Evolutionary conservation across 2,888 invertebrate species (phyloP), one percentile per base, ranked within the genome.

Genomic region (Oligia fasciuncula): DNA sequence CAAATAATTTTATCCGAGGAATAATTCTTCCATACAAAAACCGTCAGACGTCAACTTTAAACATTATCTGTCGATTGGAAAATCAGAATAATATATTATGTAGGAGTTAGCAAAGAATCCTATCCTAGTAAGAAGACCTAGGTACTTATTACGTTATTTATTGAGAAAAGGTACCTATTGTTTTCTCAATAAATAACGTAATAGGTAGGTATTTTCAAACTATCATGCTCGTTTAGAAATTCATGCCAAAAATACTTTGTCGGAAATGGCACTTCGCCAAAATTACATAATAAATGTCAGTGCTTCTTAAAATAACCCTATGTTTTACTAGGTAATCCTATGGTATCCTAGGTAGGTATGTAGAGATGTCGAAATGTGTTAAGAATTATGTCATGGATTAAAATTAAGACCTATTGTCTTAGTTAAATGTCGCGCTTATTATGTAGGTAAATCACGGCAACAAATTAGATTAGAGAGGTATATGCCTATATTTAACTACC

Each of bases 211-310:
- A 66, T 79, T 66, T 46, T 2, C 19, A 80, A 70, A 71, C 40
- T 14, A 40, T 46, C 14, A 62, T 35, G 46, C 29, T 62, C 19
- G 63, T 49, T 72, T 35, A 17, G 11, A 67, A 77, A 14, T 63
- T 11, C 67, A 63, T 60, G 60, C 82, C 68, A 69, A 82, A 68
- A 63, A 43, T 63, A 68, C 68, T 68, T 60, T 72, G 17, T 69
- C 29, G 84, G 54, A 80, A 76, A 83, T 83, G 83, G 83, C 84
- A 17, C 19, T 70, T n/a, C 14, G 84, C 83, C 83, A 84, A 63
- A 57, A 70, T 83, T 60, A 65, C 49, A 62, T 69, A 72, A 68
- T 60, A 69, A 75, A 80, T 80, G 69, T 69, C 76, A 67, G 66
- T 70, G 73, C n/a, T 73, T 66, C 73, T 14, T 76, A 65, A 83